Evolutionary conservation across 37 sponge, comb jelly and placozoan genomes (phyloP).

Genomic region (Lycopodina hypogea): DNA sequence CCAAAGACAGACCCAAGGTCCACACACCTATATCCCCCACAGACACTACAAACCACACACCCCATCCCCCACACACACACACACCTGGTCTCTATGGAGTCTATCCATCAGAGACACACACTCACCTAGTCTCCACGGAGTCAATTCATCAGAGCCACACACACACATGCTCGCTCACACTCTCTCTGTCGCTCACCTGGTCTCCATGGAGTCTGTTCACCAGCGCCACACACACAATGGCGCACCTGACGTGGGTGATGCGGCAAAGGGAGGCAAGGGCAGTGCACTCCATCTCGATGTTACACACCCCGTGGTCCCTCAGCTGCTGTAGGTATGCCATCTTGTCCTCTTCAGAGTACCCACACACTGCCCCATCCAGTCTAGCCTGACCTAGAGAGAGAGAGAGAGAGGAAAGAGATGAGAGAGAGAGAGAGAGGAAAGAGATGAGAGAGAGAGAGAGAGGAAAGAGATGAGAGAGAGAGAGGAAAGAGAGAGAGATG

Average conservation of each 20-base stretch:
- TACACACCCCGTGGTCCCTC: conserved; percentile 61
- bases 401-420: too few species aligned
- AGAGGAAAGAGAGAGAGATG: too few species aligned
- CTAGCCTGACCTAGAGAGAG: conserved; percentile 80
- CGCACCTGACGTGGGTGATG: conserved; percentile 45
- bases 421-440: too few species aligned
- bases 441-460: too few species aligned
- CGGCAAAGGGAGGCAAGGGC: conserved; percentile 79
- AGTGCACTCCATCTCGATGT: conserved; percentile 97
- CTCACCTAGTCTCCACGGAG: conserved; percentile 67
- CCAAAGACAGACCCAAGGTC: too few species aligned
- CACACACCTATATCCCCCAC: too few species aligned
- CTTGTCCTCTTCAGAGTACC: conserved; percentile 72
- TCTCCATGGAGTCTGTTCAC: conserved; percentile 90
- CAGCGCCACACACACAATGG: conserved; percentile 92
- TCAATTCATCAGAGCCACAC: conserved; percentile 17
- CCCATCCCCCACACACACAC: too few species aligned
- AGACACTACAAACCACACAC: too few species aligned
- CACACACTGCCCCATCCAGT: conserved; percentile 91
- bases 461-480: too few species aligned
- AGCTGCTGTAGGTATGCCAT: conserved; percentile 64
- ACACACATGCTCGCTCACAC: too few species aligned
- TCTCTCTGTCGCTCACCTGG: conserved; percentile 50
- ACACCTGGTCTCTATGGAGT: conserved; percentile 91
- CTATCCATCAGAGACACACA: conserved; percentile 94